Evolutionary conservation across 2,113 vertebrate species (phyloP).

Genomic region (Balaeniceps rex): DNA sequence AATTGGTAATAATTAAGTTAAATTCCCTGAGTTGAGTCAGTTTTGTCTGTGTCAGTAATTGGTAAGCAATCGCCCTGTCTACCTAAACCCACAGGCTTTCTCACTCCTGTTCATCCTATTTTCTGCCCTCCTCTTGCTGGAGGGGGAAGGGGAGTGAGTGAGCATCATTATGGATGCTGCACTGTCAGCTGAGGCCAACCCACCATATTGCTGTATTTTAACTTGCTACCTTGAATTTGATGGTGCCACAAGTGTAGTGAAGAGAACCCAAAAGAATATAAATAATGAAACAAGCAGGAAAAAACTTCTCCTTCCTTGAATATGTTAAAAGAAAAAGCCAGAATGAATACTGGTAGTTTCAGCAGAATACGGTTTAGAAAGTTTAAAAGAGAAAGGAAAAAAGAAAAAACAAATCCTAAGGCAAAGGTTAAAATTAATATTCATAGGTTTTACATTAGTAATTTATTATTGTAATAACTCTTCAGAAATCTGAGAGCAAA

Average conservation of each 20-base stretch:
- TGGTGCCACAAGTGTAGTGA: neutral
- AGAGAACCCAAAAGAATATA: neutral
- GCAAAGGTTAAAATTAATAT: neutral
- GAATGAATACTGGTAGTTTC: neutral
- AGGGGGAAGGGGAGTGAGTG: neutral
- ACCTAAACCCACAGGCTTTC: neutral
- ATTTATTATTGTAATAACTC: constrained; percentile 47
- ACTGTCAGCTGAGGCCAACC: neutral
- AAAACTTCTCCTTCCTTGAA: neutral
- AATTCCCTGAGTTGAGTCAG: neutral
- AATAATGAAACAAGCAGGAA: neutral
- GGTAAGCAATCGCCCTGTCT: neutral
- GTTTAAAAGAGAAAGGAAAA: neutral
- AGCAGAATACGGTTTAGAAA: neutral
- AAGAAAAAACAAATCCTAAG: neutral
- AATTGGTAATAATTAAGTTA: neutral
- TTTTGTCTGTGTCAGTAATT: neutral
- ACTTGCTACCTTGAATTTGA: neutral
- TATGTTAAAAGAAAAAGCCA: neutral
- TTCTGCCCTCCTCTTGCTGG: neutral
- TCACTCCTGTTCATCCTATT: neutral
- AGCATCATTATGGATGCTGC: neutral
- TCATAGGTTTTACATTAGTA: neutral
- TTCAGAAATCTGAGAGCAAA: neutral
- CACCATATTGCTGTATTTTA: neutral